A percentile compares a stretch with the other conserved stretches of the same genome.
Evolutionary conservation across 2,888 invertebrate species (phyloP).

Genomic region (Hirtodrosophila cameraria): DNA sequence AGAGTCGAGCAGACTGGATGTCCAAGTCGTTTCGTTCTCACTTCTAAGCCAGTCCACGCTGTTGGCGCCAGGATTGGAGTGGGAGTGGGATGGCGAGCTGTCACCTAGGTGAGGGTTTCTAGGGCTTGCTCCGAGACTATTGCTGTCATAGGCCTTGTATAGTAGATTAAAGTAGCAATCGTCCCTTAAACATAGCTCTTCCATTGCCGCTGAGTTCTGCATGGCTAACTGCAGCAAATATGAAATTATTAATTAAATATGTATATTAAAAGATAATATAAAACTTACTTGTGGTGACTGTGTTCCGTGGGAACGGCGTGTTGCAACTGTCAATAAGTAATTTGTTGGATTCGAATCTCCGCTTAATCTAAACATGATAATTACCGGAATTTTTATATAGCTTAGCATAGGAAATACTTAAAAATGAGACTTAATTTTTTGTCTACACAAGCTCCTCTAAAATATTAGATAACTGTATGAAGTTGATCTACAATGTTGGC

Average conservation of each 20-base stretch:
- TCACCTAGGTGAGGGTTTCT: not conserved
- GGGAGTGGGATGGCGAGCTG: not conserved
- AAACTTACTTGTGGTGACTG: constrained; percentile 8
- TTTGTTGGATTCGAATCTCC: constrained; percentile 2
- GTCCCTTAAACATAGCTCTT: constrained; percentile 29
- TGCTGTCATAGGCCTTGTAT: constrained; percentile 33
- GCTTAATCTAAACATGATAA: constrained; percentile 28
- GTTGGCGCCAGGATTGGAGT: not conserved
- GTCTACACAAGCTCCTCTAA: not conserved
- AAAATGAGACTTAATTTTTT: not conserved
- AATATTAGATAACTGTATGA: not conserved
- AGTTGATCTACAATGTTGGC: not conserved
- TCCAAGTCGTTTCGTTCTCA: constrained; percentile 7
- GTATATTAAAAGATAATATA: too few relatives aligned
- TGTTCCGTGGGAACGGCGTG: not conserved
- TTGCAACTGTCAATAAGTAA: constrained; percentile 9
- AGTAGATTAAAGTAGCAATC: constrained; percentile 39
- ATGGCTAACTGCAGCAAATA: constrained; percentile 5
- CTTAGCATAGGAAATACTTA: not conserved
- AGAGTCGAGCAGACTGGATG: constrained; percentile 16
- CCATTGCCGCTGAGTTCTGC: constrained; percentile 4
- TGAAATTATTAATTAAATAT: not conserved
- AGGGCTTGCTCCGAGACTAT: not conserved
- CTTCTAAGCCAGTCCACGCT: not conserved
- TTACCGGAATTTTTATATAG: constrained; percentile 36